Conservation (phyloP, 2,113 vertebrate species). For the Pelusios castaneus region DNA sequence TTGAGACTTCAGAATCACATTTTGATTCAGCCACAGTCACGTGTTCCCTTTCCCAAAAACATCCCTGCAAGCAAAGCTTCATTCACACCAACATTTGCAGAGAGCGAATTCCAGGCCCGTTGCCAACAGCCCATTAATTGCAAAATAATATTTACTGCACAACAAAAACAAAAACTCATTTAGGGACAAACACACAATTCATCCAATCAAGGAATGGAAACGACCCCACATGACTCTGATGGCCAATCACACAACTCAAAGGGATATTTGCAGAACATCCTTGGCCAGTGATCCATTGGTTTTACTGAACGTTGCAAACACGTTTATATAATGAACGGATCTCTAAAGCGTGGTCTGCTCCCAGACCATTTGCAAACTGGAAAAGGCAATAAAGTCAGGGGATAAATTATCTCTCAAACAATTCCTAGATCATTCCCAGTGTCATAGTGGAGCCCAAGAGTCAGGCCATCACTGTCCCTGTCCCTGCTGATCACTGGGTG, state of each 20-base stretch:
- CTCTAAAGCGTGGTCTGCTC: not conserved
- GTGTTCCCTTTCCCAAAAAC: not conserved
- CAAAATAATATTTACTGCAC: not conserved
- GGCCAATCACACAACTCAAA: not conserved
- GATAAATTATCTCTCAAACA: rapidly evolving
- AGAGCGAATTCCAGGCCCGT: not conserved
- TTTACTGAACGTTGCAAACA: not conserved
- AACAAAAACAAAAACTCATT: not conserved
- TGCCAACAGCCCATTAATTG: not conserved
- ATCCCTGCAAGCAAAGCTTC: not conserved
- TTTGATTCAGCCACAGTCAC: not conserved
- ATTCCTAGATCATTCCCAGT: rapidly evolving
- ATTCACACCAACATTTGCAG: not conserved
- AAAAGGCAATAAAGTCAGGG: not conserved
- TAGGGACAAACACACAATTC: not conserved
- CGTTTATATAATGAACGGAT: not conserved
- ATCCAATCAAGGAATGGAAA: not conserved
- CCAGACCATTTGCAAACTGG: rapidly evolving
- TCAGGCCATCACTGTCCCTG: too few species aligned
- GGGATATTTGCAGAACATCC: not conserved
- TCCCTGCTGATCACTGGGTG: not conserved
- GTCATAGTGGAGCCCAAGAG: not conserved
- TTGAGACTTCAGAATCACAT: not conserved
- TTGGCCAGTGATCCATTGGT: not conserved
- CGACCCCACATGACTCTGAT: not conserved